These are phyloP conservation scores for Teinopalpus imperialis DNA, from an alignment of 2,888 invertebrate species.

Conservation along the genomic window DNA sequence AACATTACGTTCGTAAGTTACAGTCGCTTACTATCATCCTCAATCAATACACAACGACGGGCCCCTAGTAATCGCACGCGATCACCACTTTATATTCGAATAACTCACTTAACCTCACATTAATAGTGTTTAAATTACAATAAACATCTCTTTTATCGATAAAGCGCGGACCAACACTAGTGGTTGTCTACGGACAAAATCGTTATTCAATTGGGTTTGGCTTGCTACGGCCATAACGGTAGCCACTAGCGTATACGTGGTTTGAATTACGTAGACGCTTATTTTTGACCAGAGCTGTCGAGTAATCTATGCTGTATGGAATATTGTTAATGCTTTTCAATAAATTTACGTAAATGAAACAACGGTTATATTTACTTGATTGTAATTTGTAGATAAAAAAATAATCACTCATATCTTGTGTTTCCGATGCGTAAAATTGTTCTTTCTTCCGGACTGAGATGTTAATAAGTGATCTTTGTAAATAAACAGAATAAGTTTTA, in stretches of 20 bases:
- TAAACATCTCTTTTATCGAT: slow-evolving; percentile 41
- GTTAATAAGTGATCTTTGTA: too few relatives aligned
- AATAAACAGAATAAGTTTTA: too few relatives aligned
- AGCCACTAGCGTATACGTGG: slow-evolving; percentile 54
- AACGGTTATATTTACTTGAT: too few relatives aligned
- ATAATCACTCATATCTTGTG: too few relatives aligned
- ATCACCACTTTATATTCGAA: slow-evolving; percentile 16
- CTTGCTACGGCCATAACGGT: slow-evolving; percentile 51
- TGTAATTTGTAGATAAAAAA: too few relatives aligned
- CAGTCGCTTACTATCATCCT: background rate
- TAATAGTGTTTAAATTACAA: slow-evolving; percentile 30
- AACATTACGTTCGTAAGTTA: slow-evolving; percentile 1
- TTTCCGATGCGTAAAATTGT: background rate
- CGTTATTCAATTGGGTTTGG: slow-evolving; percentile 63
- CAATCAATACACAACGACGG: background rate
- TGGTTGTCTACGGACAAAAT: slow-evolving; percentile 45
- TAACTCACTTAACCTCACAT: slow-evolving; percentile 20
- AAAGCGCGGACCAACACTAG: slow-evolving; percentile 44
- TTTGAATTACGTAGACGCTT: slow-evolving; percentile 39
- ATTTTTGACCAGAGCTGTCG: slow-evolving; percentile 18
- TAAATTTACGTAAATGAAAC: too few relatives aligned
- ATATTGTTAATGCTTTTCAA: too few relatives aligned
- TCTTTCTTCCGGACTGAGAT: too few relatives aligned
- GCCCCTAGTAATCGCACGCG: slow-evolving; percentile 14
- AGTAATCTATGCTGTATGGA: background rate